phyloP scores from a whole-genome alignment of 2,888 invertebrate species.

The Pogonocherus hispidulus region DNA sequence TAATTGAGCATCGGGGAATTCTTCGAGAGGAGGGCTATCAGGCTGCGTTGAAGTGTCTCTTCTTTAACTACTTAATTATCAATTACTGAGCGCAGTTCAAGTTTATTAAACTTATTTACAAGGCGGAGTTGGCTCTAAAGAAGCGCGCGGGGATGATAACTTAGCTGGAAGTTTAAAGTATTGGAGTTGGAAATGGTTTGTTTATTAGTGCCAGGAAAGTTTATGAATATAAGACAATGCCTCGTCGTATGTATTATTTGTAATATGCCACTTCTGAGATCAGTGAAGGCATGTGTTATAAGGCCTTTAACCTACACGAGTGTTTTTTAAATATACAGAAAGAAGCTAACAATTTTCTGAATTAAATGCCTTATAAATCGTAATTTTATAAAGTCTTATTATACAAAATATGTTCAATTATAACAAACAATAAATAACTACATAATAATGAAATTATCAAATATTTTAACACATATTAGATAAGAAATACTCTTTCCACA shows the following conservation, averaged over 20 bases:
- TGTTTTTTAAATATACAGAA: no score
- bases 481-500: no score
- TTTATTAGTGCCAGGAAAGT: slow-evolving; percentile 11
- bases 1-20: slow-evolving; percentile 43
- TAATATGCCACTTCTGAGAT: neutral
- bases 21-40: slow-evolving; percentile 16
- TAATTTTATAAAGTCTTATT: no score
- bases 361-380: no score
- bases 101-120: slow-evolving; percentile 52
- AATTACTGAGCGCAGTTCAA: slow-evolving; percentile 47
- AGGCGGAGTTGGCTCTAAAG: slow-evolving; percentile 29
- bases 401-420: no score
- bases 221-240: neutral
- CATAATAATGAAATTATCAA: no score
- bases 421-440: no score
- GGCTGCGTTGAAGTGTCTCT: slow-evolving; percentile 37
- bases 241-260: neutral
- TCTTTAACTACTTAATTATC: slow-evolving; percentile 51
- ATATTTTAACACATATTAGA: no score
- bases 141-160: slow-evolving; percentile 20
- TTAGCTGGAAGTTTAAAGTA: slow-evolving; percentile 14
- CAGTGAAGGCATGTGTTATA: neutral
- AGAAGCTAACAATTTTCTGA: no score
- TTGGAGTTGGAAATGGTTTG: slow-evolving; percentile 13
- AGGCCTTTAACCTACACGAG: no score